These are phyloP conservation scores for Oriolus oriolus DNA, from an alignment of 2,113 vertebrate species.

Conservation along the genomic window DNA sequence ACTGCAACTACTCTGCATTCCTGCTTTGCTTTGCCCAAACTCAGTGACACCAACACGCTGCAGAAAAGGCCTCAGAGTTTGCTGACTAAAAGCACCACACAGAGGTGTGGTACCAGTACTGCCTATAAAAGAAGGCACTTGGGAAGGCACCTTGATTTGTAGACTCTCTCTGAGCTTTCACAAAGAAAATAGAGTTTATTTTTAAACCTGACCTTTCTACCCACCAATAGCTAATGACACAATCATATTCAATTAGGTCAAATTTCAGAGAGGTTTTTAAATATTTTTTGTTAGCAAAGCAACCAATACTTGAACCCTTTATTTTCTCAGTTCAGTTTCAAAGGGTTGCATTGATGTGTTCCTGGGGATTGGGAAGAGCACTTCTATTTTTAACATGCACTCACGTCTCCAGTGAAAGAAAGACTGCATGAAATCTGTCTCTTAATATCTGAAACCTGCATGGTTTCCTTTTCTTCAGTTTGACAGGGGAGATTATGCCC, in stretches of 20 bases:
- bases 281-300: background rate
- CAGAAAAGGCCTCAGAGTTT: background rate
- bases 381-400: background rate
- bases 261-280: background rate
- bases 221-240: background rate
- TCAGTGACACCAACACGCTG: accelerated
- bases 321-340: background rate
- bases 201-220: background rate
- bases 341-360: background rate
- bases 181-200: background rate
- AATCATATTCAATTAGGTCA: background rate
- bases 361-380: background rate
- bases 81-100: background rate
- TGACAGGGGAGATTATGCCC: constrained; percentile 49
- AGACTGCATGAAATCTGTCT: constrained; percentile 18
- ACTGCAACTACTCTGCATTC: accelerated
- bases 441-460: constrained; percentile 30
- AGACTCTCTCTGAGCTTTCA: background rate
- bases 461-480: constrained; percentile 34
- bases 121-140: background rate
- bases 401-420: background rate
- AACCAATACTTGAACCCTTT: background rate
- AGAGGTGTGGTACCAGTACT: background rate
- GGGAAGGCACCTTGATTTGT: background rate
- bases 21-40: background rate